Percentiles rank a stretch among this genome's conserved stretches.
These are phyloP conservation scores for Prorops nasuta DNA, from an alignment of 1,140 invertebrate genomes.

Conservation along the genomic window DNA sequence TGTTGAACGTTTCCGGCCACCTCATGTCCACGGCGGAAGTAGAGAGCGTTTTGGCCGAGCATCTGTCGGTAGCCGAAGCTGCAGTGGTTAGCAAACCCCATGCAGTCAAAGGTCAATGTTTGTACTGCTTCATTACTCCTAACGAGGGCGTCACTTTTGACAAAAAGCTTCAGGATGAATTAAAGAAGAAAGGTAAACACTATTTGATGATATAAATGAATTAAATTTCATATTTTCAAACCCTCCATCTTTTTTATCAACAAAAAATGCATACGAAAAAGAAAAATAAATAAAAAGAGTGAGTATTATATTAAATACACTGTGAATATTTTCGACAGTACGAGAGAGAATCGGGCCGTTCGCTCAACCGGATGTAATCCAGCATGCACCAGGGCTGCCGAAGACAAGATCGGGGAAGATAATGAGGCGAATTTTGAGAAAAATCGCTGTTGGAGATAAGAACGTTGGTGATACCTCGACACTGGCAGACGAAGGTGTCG, in stretches of 20 bases:
- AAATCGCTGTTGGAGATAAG: constrained; percentile 84
- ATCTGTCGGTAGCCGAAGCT: constrained; percentile 82
- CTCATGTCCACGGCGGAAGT: constrained; percentile 95
- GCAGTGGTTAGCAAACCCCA: constrained; percentile 94
- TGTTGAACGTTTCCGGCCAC: constrained; percentile 98
- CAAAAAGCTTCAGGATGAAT: constrained; percentile 68
- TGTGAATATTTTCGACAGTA: constrained; percentile 60
- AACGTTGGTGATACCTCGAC: constrained; percentile 93
- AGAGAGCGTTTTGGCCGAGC: constrained; percentile 86
- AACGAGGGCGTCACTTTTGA: constrained; percentile 73
- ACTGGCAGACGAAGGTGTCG: constrained; percentile 82
- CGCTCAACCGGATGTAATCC: constrained; percentile 92
- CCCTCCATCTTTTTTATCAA: too few species aligned
- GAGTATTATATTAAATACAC: neutral
- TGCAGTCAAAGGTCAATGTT: constrained; percentile 90
- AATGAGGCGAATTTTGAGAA: constrained; percentile 90
- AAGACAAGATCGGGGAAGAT: constrained; percentile 99
- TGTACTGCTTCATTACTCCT: constrained; percentile 94
- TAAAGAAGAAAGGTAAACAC: constrained; percentile 69
- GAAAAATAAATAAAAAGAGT: neutral
- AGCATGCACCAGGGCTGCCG: constrained; percentile 87
- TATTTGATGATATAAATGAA: neutral
- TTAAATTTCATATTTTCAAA: too few species aligned
- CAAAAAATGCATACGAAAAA: too few species aligned
- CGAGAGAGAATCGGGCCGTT: constrained; percentile 93